phyloP scores from a whole-genome alignment of 2,113 vertebrate genomes.

The Nematolebias whitei region DNA sequence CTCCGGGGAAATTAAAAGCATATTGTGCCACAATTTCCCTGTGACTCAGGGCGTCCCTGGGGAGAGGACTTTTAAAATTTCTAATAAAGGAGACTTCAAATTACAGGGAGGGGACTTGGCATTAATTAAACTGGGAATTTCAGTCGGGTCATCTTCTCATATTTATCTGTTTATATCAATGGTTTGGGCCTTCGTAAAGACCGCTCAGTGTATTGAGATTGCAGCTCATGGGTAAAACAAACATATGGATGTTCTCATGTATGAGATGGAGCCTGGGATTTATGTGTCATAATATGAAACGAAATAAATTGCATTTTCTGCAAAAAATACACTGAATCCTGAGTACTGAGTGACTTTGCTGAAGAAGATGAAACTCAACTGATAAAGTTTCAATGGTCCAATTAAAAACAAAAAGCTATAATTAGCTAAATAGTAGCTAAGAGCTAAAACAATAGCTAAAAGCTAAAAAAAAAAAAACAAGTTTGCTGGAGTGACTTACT shows the following conservation, averaged over 20 bases:
- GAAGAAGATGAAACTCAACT: too few species aligned
- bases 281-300: constrained; percentile 66
- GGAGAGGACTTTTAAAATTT: constrained; percentile 77
- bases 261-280: constrained; percentile 62
- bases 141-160: constrained; percentile 72
- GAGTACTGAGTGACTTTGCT: too few species aligned
- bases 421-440: too few species aligned
- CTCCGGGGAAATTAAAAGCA: constrained; percentile 84
- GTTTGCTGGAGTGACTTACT: too few species aligned
- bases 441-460: too few species aligned
- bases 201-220: constrained; percentile 62
- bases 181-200: constrained; percentile 49
- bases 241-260: constrained; percentile 46
- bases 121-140: constrained; percentile 84
- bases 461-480: too few species aligned
- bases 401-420: too few species aligned
- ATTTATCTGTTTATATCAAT: constrained; percentile 75
- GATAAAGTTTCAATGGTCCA: too few species aligned
- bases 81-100: constrained; percentile 81
- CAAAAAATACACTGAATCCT: too few species aligned
- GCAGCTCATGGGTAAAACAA: constrained; percentile 67
- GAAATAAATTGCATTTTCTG: too few species aligned
- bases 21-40: constrained; percentile 81
- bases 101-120: constrained; percentile 74
- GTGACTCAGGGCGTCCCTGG: constrained; percentile 68